phyloP scores from a whole-genome alignment of 30 jellyfish, hydroid and myxozoan species.

The Hydractinia symbiolongicarpus region DNA sequence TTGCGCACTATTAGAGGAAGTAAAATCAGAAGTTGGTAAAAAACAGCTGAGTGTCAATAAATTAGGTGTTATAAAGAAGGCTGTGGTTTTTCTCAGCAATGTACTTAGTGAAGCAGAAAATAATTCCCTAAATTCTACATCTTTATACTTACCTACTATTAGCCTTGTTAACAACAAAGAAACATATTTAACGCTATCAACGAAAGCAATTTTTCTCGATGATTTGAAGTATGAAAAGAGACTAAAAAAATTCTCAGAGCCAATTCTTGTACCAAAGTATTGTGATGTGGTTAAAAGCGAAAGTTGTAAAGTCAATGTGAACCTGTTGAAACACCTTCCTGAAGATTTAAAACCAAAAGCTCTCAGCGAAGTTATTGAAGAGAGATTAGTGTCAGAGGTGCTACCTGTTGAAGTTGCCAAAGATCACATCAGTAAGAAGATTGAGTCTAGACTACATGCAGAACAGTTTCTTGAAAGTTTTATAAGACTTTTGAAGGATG shows the following conservation, averaged over 20 bases:
- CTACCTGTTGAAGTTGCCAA: neutral
- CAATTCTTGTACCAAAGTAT: constrained; percentile 16
- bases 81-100: constrained; percentile 1
- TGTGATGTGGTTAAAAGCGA: neutral
- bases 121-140: neutral
- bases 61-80: constrained; percentile 2
- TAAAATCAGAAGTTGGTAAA: neutral
- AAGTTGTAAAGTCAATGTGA: constrained; percentile 5
- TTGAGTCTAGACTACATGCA: constrained; percentile 18
- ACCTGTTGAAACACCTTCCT: constrained; percentile 29
- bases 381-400: neutral
- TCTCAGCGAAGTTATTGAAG: constrained; percentile 42
- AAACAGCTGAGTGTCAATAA: constrained; percentile 41
- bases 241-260: constrained; percentile 25
- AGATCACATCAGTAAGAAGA: constrained; percentile 35
- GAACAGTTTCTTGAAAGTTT: constrained; percentile 26
- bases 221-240: constrained; percentile 41
- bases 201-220: constrained; percentile 32
- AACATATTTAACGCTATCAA: constrained; percentile 17
- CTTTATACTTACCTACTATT: constrained; percentile 51
- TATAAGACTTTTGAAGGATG: constrained; percentile 41
- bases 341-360: constrained; percentile 25
- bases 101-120: constrained; percentile 17
- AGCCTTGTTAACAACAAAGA: constrained; percentile 2
- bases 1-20: constrained; percentile 19